Conservation (phyloP, 2,113 vertebrate genomes). For the Gorsachius goisagi region DNA sequence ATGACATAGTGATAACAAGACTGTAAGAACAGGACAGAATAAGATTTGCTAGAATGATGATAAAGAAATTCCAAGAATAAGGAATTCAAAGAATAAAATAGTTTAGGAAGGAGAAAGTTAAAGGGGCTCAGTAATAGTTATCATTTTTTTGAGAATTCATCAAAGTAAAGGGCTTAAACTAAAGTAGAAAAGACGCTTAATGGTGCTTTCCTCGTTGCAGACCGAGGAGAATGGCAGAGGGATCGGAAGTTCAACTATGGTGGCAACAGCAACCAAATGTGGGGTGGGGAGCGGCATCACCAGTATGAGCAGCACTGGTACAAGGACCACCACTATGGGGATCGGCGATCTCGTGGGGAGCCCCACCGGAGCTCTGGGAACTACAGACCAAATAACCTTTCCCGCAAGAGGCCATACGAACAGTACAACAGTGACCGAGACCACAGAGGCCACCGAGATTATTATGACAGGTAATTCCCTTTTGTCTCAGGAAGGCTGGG, state of each 20-base stretch:
- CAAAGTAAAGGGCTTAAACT: neutral
- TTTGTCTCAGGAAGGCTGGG: neutral
- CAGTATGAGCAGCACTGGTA: slow-evolving; percentile 91
- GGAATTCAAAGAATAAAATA: neutral
- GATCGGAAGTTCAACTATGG: slow-evolving; percentile 92
- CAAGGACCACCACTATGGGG: slow-evolving; percentile 93
- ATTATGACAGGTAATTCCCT: slow-evolving; percentile 87
- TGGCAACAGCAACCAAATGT: slow-evolving; percentile 82
- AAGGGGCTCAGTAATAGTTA: neutral
- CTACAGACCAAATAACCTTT: slow-evolving; percentile 86
- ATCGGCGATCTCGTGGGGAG: slow-evolving; percentile 85
- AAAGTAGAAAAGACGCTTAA: neutral
- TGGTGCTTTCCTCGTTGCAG: slow-evolving; percentile 60
- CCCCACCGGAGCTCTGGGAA: slow-evolving; percentile 86
- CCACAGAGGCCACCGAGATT: slow-evolving; percentile 90
- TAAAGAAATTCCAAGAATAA: neutral
- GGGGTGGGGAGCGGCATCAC: slow-evolving; percentile 92
- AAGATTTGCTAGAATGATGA: neutral
- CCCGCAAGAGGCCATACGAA: slow-evolving; percentile 91
- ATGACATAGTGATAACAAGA: neutral
- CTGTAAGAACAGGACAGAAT: neutral
- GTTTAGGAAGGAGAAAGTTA: neutral
- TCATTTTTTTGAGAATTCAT: neutral
- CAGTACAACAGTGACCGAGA: slow-evolving; percentile 93
- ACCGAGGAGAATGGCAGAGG: slow-evolving; percentile 92